A percentile compares a stretch with the other conserved stretches of the same genome.
These are phyloP conservation scores for Terebella lapidaria DNA, from an alignment of 2,888 invertebrate species.

Conservation along the genomic window DNA sequence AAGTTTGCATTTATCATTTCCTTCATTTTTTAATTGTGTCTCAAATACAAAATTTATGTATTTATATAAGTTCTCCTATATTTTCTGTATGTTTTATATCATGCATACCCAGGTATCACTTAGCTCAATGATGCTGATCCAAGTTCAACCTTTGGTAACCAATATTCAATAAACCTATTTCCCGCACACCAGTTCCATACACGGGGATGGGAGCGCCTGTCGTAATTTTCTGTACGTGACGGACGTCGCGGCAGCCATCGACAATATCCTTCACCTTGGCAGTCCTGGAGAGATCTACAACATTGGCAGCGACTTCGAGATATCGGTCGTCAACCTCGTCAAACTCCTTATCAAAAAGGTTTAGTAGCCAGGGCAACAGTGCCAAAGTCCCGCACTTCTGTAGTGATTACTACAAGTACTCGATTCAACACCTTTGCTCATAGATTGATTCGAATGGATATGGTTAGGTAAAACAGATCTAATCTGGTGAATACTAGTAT, in stretches of 20 bases:
- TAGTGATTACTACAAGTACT: no score
- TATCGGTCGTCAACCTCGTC: constrained; percentile 46
- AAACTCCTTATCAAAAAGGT: constrained; percentile 39
- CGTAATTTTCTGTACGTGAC: constrained; percentile 37
- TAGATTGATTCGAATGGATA: no score
- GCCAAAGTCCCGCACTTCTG: not conserved
- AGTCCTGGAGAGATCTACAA: constrained; percentile 32
- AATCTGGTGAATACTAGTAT: no score
- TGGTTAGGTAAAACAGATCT: no score
- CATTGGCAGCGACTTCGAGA: constrained; percentile 32
- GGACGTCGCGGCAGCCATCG: constrained; percentile 28
- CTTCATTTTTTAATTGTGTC: no score
- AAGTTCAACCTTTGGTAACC: not conserved
- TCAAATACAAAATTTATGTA: no score
- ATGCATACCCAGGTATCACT: not conserved
- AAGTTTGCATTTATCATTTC: no score
- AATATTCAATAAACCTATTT: not conserved
- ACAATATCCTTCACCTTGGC: constrained; percentile 36
- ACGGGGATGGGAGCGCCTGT: constrained; percentile 36
- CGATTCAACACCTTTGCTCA: no score
- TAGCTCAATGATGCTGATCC: not conserved
- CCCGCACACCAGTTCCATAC: constrained; percentile 24
- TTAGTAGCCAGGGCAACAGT: no score
- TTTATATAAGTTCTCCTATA: no score
- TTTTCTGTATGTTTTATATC: no score